Evolutionary conservation across 1,140 invertebrate genomes (phyloP), one percentile per base, ranked within the genome.

Genomic region (Halyomorpha halys): DNA sequence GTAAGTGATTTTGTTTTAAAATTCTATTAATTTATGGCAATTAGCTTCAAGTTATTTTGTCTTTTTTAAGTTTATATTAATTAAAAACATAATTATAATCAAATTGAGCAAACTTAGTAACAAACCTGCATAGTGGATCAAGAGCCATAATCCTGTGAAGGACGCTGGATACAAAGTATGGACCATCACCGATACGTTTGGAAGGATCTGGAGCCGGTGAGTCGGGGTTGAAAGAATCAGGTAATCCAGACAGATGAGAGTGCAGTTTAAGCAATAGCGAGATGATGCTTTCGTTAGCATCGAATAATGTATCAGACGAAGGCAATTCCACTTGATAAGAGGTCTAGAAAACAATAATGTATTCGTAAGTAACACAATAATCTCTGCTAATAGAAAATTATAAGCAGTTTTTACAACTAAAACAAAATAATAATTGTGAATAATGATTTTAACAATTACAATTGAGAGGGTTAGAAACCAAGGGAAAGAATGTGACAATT

Each of bases 261-360:
- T 97, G 93, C n/a, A 97, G 78, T 74, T 93, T 94, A 13, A 97
- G 77, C 23, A 98, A 76, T 44, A 97, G 77, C 0, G 92, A 93
- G 67, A 97, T 85, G 61, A 97, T 91, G 65, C 90, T 95, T 74
- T 97, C 94, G 69, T 92, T 89, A 18, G 90, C 79, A 63, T 83
- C 64, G n/a, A 71, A 59, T 0, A 44, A 59, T 15, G 60, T 63
- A 15, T 69, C 68, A 0, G 66, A 63, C 8, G 61, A 64, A n/a
- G 68, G 63, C 23, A 66, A 45, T 44, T 68, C 68, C 18, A 68
- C 64, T 39, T 54, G 56, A 30, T 60, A 65, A 5, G 63, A 59
- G 15, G 30, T 53, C 49, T 49, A 14, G 4, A 3, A 8, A 39
- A 39, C 6, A 39, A 39, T 39, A 6, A 39, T 11, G 11, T 39